Base-by-base conservation (phyloP, 1,140 invertebrate species). In the Lepidurus apus region DNA sequence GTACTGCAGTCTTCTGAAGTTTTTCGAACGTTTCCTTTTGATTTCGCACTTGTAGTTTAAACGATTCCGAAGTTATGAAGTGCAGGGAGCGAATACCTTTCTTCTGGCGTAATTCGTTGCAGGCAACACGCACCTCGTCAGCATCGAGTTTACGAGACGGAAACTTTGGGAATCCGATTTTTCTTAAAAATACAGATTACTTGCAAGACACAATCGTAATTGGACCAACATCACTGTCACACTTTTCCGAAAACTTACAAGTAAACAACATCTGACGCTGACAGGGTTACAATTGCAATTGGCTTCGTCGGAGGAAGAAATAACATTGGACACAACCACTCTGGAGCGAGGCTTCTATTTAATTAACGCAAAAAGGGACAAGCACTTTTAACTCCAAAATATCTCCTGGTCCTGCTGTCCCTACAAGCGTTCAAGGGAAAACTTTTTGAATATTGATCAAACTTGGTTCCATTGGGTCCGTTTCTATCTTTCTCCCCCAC, bases 361-460 rank as follows among this genome's bases (percentile, higher is more conserved):
- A 65, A 65, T 65, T 65, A 65, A 65, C 53, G 9, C 53, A 21
- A 21, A 65, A 13, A n/a, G 53, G 53, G 21, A 4, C 53, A 65
- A 21, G 13, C 53, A 65, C 53, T 65, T 65, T 21, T n/a, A 65
- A 65, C 53, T 21, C 0, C 53, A 65, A 65, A 65, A 65, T 34
- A 34, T 34, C 34, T 34, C 45, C 26, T 26, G 26, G 26, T 26
- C 26, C 45, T 47, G 45, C 17, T 2, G 17, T 65, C n/a, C 17
- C 53, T n/a, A 7, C 53, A 65, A 65, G 53, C 53, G 17, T 65
- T 65, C 53, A 65, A 65, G 7, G 8, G 53, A 65, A 6, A 65
- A 7, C 53, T 65, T 65, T 65, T 65, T 65, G 9, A 65, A 65
- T 65, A 65, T 65, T 65, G 53, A 65, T 65, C 53, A 65, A 65